Base-by-base conservation (phyloP, 2,888 invertebrate genomes). In the Parascotia fuliginaria region DNA sequence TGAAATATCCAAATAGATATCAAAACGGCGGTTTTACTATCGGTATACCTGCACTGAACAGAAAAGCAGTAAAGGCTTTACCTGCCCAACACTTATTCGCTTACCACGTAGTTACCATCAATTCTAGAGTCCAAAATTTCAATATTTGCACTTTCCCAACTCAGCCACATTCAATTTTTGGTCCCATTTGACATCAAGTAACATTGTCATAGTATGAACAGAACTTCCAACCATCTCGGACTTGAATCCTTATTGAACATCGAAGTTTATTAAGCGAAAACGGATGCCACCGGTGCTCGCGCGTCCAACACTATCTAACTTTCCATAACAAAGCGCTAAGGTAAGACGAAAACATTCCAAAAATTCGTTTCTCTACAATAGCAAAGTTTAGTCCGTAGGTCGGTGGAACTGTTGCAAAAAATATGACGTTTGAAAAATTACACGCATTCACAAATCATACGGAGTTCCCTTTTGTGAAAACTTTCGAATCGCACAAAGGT, bases 361-460 rank as follows among this genome's bases (percentile, higher is more conserved):
- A 86, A 88, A 89, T 87, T 88, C 87, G 73, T 76, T 74, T 68
- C 76, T 63, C 77, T 80, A 92, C 88, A 92, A 91, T 87, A 75
- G 86, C 70, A 66, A 91, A 91, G 80, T 91, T 91, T 89, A 82
- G 84, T 83, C 79, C 79, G 79, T 75, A 81, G 80, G 80, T 83
- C 74, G 83, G 79, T 77, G 83, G 82, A 85, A 83, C 78, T 81
- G 85, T 85, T 83, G 85, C 85, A 86, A 89, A 90, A 90, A 90
- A 90, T 89, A 88, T 91, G 91, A 92, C 90, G 85, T 89, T 85
- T 91, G 90, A 92, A 89, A 92, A 91, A 92, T 92, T 89, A 92
- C 90, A 89, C 90, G 85, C 89, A 87, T 88, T 89, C 90, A 90
- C 87, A 90, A 91, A 90, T 90, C 89, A 89, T 87, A 81, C 86